Percentiles rank a stretch among this genome's conserved stretches.
Evolutionary conservation across 2,888 invertebrate genomes (phyloP).

Genomic region (Xestobium rufovillosum): DNA sequence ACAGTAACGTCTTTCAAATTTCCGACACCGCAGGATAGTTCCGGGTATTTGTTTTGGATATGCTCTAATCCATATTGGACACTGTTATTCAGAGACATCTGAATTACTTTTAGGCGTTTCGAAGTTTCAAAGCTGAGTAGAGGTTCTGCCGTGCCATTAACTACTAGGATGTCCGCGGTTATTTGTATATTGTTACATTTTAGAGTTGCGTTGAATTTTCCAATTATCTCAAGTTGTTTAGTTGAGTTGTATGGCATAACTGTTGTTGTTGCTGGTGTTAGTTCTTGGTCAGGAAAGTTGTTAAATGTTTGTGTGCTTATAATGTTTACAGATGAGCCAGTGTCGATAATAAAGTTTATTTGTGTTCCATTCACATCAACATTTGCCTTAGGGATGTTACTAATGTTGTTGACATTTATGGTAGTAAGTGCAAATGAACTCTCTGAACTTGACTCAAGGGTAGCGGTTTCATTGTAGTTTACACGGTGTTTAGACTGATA

Average conservation of each 20-base stretch:
- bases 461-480: conserved; percentile 9
- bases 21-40: conserved; percentile 19
- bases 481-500: conserved; percentile 4
- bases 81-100: background rate
- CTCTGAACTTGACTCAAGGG: too few species aligned
- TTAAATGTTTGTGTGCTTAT: conserved; percentile 10
- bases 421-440: too few species aligned
- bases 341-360: conserved; percentile 9
- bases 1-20: conserved; percentile 21
- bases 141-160: conserved; percentile 7
- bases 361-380: background rate
- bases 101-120: conserved; percentile 5
- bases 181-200: conserved; percentile 4
- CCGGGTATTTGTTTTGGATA: conserved; percentile 6
- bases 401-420: conserved; percentile 1
- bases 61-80: background rate
- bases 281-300: background rate
- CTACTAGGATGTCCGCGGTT: conserved; percentile 6
- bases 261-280: background rate
- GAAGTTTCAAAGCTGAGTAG: conserved; percentile 9
- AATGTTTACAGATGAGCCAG: conserved; percentile 11
- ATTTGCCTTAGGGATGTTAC: conserved; percentile 3
- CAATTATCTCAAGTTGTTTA: conserved; percentile 7
- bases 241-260: conserved; percentile 4
- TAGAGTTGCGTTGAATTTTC: conserved; percentile 9